phyloP scores from a whole-genome alignment of 2,888 invertebrate species.

The Troides aeacus region DNA sequence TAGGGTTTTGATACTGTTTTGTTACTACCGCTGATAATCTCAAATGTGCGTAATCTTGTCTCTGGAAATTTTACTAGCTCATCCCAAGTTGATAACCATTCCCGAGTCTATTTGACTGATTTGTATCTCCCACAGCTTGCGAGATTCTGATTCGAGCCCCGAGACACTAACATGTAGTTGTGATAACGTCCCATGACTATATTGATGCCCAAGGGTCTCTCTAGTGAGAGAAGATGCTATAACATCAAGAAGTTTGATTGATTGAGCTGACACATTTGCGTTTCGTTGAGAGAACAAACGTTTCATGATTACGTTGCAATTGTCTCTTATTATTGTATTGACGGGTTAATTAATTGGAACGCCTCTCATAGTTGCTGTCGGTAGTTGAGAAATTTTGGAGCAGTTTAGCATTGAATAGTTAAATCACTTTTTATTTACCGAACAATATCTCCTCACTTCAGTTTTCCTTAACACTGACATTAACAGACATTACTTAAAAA shows the following conservation, averaged over 20 bases:
- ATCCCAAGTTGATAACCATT: background rate
- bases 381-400: slow-evolving; percentile 27
- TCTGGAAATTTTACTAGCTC: slow-evolving; percentile 2
- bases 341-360: slow-evolving; percentile 24
- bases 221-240: background rate
- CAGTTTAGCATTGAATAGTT: no score
- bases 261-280: background rate
- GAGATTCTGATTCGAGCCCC: background rate
- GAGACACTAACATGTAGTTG: background rate
- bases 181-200: slow-evolving; percentile 1
- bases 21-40: background rate
- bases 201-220: background rate
- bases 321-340: slow-evolving; percentile 32
- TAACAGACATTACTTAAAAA: no score
- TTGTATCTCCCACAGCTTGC: background rate
- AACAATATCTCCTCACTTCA: no score
- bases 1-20: background rate
- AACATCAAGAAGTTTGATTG: background rate
- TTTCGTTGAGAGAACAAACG: slow-evolving; percentile 15
- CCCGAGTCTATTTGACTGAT: background rate
- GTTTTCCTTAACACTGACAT: no score
- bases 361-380: slow-evolving; percentile 35
- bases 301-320: slow-evolving; percentile 26
- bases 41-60: background rate
- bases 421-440: no score